These are phyloP conservation scores for Menidia beryllina DNA, from an alignment of 2,113 vertebrate species.

Conservation along the genomic window DNA sequence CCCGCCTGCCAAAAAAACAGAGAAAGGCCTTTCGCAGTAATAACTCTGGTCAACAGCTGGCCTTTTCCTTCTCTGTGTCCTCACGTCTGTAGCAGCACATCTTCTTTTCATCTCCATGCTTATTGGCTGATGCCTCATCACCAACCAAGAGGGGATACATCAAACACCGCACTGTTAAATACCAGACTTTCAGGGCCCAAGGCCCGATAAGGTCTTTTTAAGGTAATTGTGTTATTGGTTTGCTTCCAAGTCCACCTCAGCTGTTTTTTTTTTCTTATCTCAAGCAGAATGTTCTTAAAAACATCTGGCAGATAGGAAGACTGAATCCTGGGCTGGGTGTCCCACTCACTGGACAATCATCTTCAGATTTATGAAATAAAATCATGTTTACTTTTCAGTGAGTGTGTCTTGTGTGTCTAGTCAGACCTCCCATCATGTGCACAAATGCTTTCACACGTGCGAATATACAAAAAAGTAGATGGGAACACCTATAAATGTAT, in stretches of 20 bases:
- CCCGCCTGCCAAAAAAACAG: constrained; percentile 58
- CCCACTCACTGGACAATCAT: neutral
- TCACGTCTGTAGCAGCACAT: constrained; percentile 21
- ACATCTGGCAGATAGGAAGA: neutral
- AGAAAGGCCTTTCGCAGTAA: constrained; percentile 44
- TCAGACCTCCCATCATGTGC: constrained; percentile 55
- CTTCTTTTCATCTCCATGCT: neutral
- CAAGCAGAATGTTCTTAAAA: neutral
- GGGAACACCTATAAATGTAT: constrained; percentile 42
- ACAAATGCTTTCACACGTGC: neutral
- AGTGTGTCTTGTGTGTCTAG: too few relatives aligned
- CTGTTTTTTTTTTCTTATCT: neutral
- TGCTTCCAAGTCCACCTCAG: neutral
- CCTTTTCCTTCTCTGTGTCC: constrained; percentile 4
- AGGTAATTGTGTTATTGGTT: neutral
- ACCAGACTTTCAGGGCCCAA: too few relatives aligned
- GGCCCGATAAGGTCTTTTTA: neutral
- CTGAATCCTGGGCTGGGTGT: constrained; percentile 22
- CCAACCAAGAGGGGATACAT: neutral
- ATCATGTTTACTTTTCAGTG: constrained; percentile 3
- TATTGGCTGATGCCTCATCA: constrained; percentile 9
- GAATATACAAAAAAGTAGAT: constrained; percentile 14
- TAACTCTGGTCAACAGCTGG: constrained; percentile 68
- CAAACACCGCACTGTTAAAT: neutral
- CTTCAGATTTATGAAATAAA: constrained; percentile 6